Evolutionary conservation across 2,888 invertebrate genomes (phyloP).

Genomic region (Mongoloraphidia duomilia): DNA sequence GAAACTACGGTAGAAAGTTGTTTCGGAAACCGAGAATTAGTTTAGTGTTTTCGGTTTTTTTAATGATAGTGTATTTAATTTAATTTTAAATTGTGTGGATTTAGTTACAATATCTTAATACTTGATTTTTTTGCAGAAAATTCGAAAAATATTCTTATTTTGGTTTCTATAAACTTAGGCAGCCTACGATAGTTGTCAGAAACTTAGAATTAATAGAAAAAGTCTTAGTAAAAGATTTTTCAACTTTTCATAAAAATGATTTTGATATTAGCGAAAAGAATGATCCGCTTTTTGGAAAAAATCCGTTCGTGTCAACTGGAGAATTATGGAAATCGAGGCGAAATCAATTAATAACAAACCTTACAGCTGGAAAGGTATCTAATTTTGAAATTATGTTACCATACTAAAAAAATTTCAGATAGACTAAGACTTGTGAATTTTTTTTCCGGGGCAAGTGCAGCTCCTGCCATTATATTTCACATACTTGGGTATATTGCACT

Average conservation of each 20-base stretch:
- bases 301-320: constrained; percentile 28
- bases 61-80: no score
- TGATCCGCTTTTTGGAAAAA: constrained; percentile 28
- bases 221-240: constrained; percentile 23
- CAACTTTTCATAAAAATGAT: constrained; percentile 17
- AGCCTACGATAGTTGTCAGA: constrained; percentile 19
- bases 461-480: no score
- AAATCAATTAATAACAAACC: constrained; percentile 29
- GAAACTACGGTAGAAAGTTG: no score
- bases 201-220: constrained; percentile 23
- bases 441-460: no score
- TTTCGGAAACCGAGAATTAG: no score
- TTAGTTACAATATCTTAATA: no score
- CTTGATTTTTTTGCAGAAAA: constrained; percentile 2
- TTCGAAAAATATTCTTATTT: constrained; percentile 17
- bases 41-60: no score
- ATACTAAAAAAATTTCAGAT: no score
- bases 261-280: constrained; percentile 22
- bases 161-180: constrained; percentile 21
- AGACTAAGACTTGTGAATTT: no score
- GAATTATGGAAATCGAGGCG: constrained; percentile 31
- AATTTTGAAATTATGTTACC: no score
- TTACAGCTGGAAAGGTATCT: constrained; percentile 27
- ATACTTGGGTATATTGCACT: no score
- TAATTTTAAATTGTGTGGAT: background rate